Evolutionary conservation across 2,888 invertebrate genomes (phyloP).

Genomic region (Oeneis ivallda): DNA sequence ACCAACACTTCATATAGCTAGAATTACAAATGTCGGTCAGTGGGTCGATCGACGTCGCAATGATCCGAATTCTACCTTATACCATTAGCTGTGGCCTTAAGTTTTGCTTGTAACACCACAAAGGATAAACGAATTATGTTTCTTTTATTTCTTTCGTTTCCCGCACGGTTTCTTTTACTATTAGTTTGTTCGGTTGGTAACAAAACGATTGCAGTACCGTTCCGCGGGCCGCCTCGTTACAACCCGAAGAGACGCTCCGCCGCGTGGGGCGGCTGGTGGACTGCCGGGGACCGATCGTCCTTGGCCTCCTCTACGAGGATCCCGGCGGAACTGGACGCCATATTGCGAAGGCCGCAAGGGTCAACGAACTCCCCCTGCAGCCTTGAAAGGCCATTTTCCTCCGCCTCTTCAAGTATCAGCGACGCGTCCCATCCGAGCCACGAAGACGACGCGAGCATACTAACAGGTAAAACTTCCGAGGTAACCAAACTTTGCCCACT

Average conservation of each 20-base stretch:
- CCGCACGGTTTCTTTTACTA: constrained; percentile 47
- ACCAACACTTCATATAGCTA: too few species aligned
- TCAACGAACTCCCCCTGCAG: constrained; percentile 92
- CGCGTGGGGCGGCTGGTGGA: constrained; percentile 80
- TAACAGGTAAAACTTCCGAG: constrained; percentile 85
- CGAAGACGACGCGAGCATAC: constrained; percentile 91
- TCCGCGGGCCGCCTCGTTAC: constrained; percentile 98
- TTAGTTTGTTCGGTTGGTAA: constrained; percentile 67
- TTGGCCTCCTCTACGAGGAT: constrained; percentile 77
- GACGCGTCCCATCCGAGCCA: constrained; percentile 86
- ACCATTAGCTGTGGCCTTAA: background rate
- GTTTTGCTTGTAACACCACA: background rate
- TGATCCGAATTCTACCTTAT: background rate
- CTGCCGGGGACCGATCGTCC: constrained; percentile 73
- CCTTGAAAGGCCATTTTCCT: constrained; percentile 93
- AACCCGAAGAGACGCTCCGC: constrained; percentile 94
- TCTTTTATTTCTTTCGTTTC: constrained; percentile 29
- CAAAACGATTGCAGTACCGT: constrained; percentile 91
- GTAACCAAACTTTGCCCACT: constrained; percentile 15
- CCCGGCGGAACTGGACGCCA: constrained; percentile 79
- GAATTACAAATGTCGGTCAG: background rate
- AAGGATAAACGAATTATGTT: background rate
- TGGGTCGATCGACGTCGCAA: background rate
- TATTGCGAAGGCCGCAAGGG: constrained; percentile 77
- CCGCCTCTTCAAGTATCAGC: constrained; percentile 93